A percentile compares a stretch with the other conserved stretches of the same genome.
Conservation (phyloP, 2,113 vertebrate genomes). For the Daphoenositta chrysoptera region DNA sequence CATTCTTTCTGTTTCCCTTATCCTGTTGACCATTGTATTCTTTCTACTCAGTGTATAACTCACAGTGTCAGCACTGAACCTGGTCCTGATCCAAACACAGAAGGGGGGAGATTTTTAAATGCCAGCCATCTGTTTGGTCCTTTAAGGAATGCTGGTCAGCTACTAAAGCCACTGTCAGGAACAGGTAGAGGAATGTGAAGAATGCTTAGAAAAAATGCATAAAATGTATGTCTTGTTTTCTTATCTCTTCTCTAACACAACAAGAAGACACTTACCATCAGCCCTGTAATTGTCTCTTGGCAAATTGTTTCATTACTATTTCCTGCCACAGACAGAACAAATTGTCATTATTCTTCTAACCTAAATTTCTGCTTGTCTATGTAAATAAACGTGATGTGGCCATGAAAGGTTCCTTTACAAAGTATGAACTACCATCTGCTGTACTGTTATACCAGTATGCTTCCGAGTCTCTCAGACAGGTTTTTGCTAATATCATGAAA, state of each 20-base stretch:
- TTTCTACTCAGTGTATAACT: background rate
- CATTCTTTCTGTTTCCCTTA: background rate
- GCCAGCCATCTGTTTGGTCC: constrained; percentile 32
- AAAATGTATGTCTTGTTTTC: constrained; percentile 34
- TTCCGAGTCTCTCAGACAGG: background rate
- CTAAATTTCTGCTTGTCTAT: background rate
- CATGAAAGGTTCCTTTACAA: background rate
- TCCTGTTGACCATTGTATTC: background rate
- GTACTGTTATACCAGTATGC: background rate
- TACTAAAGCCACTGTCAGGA: background rate
- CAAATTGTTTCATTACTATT: constrained; percentile 36
- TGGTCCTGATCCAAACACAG: background rate
- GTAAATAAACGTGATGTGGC: background rate
- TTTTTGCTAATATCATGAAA: background rate
- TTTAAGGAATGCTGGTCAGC: constrained; percentile 13
- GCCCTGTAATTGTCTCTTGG: constrained; percentile 11
- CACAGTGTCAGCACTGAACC: background rate
- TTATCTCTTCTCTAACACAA: constrained; percentile 32
- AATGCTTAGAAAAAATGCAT: constrained; percentile 42
- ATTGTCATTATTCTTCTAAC: background rate
- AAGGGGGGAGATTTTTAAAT: constrained; percentile 2
- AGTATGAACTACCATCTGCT: background rate
- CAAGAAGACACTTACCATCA: background rate
- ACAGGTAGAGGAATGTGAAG: constrained; percentile 47
- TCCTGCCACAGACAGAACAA: constrained; percentile 6